Conservation (phyloP, 2,888 invertebrate species). For the Bombylius major region DNA sequence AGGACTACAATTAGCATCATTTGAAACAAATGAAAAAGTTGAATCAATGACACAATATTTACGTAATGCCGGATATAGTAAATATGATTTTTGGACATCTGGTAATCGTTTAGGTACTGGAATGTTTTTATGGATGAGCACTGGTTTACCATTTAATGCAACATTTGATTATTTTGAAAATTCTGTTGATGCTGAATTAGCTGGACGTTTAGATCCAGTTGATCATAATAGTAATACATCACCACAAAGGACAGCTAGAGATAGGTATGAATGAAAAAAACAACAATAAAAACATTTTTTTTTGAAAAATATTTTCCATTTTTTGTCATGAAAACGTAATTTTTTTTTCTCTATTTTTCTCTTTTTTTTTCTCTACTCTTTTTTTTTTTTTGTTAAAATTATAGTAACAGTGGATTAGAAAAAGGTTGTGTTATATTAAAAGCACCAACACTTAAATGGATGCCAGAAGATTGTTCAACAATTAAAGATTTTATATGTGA, state of each 20-base stretch:
- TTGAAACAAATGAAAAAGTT: constrained; percentile 77
- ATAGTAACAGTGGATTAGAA: constrained; percentile 47
- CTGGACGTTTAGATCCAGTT: constrained; percentile 40
- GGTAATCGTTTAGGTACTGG: constrained; percentile 77
- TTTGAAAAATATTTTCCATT: too few species aligned
- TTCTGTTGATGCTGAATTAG: constrained; percentile 37
- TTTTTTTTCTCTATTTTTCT: neutral
- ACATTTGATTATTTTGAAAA: constrained; percentile 74
- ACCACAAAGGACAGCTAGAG: constrained; percentile 64
- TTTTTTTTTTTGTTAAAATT: constrained; percentile 17
- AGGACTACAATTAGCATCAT: constrained; percentile 71
- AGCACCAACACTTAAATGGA: constrained; percentile 68
- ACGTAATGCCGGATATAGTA: constrained; percentile 70
- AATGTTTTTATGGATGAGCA: constrained; percentile 84
- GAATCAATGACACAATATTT: constrained; percentile 73
- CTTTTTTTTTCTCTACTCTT: constrained; percentile 4
- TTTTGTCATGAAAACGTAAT: too few species aligned
- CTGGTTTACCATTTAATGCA: constrained; percentile 73
- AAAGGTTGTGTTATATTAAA: constrained; percentile 67
- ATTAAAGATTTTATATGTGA: constrained; percentile 82
- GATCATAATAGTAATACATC: constrained; percentile 61
- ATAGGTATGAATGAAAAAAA: constrained; percentile 32
- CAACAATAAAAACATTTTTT: neutral
- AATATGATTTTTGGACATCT: constrained; percentile 80
- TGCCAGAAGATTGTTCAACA: constrained; percentile 67